phyloP scores from a whole-genome alignment of 2,888 invertebrate species.

The Ommatoiulus sabulosus region DNA sequence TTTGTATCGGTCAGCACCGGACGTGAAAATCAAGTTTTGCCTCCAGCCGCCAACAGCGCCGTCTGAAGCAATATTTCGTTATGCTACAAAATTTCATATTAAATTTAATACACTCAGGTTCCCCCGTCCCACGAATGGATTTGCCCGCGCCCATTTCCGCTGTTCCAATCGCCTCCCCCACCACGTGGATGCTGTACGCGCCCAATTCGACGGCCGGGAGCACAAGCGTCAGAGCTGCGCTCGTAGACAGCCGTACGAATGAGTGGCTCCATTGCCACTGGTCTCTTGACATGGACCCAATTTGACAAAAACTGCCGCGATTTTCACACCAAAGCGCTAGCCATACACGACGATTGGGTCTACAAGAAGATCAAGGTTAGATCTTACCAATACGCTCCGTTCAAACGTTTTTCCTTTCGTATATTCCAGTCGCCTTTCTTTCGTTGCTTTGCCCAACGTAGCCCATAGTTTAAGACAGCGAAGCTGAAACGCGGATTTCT shows the following conservation, averaged over 20 bases:
- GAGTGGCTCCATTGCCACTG: constrained; percentile 60
- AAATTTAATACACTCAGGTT: neutral
- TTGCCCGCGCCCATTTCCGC: constrained; percentile 52
- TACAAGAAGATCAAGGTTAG: constrained; percentile 67
- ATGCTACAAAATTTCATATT: neutral
- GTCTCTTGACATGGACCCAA: constrained; percentile 68
- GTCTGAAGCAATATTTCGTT: constrained; percentile 18
- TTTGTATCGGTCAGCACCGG: neutral
- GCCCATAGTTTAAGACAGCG: neutral
- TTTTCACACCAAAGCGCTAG: constrained; percentile 66
- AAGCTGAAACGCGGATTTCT: neutral
- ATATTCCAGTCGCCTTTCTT: neutral
- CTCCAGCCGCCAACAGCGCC: neutral
- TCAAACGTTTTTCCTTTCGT: neutral
- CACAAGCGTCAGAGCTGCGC: constrained; percentile 1
- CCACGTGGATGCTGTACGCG: constrained; percentile 1
- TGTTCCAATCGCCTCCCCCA: constrained; percentile 53
- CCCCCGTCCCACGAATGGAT: neutral
- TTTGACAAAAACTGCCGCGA: constrained; percentile 67
- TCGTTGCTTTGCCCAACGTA: neutral
- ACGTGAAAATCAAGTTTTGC: neutral
- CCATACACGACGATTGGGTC: constrained; percentile 68
- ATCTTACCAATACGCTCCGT: constrained; percentile 34
- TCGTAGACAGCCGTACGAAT: neutral
- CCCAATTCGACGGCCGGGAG: neutral